Evolutionary conservation across 2,113 vertebrate genomes (phyloP).

Genomic region (Calypte anna): DNA sequence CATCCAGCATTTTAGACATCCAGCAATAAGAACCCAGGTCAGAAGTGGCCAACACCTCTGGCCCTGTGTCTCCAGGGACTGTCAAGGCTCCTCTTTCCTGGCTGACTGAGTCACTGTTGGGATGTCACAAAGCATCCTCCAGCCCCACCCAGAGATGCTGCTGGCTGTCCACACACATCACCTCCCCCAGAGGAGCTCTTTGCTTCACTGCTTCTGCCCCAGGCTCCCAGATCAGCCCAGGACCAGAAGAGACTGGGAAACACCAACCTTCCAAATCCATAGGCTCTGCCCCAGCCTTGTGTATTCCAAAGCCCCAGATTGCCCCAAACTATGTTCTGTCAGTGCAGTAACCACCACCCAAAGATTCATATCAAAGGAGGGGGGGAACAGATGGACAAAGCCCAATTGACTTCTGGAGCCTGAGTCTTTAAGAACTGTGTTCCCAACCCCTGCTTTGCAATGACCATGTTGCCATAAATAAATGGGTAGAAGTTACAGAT

Average conservation of each 20-base stretch:
- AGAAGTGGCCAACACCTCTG: not conserved
- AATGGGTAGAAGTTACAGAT: not conserved
- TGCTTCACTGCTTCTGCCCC: not conserved
- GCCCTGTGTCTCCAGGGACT: not conserved
- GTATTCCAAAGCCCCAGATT: not conserved
- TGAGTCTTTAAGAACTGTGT: accelerated
- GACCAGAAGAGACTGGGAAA: not conserved
- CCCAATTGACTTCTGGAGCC: not conserved
- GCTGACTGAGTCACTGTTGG: not conserved
- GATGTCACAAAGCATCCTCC: not conserved
- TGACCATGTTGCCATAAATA: accelerated
- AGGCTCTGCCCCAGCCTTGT: not conserved
- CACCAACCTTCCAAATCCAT: not conserved
- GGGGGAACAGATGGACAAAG: not conserved
- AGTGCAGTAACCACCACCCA: not conserved
- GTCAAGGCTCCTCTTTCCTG: not conserved
- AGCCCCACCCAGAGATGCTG: not conserved
- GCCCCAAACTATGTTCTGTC: not conserved
- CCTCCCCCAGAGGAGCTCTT: not conserved
- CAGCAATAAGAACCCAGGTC: not conserved
- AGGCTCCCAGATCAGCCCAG: not conserved
- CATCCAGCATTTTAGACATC: too few relatives aligned
- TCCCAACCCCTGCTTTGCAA: not conserved
- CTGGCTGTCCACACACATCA: not conserved
- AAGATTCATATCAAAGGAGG: accelerated